A percentile compares a stretch with the other conserved stretches of the same genome.
phyloP scores from a whole-genome alignment of 2,888 invertebrate species.

The Cabera pusaria region DNA sequence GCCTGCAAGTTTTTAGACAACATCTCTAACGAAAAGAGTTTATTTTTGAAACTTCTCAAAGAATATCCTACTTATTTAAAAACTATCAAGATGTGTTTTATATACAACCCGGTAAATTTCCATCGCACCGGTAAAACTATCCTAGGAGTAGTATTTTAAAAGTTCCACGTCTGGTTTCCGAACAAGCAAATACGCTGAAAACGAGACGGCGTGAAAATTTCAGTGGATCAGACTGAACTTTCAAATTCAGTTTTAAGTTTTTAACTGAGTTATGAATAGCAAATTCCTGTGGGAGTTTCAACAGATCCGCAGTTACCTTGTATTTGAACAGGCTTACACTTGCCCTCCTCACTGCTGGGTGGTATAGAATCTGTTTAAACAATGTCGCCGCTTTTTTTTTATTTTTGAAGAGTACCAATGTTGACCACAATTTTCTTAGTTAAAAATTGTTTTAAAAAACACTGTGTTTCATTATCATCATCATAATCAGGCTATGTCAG shows the following conservation, averaged over 20 bases:
- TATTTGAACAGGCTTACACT: slow-evolving; percentile 40
- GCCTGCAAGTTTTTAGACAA: too few relatives aligned
- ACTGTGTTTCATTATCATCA: too few relatives aligned
- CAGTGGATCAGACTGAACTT: slow-evolving; percentile 33
- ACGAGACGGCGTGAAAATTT: slow-evolving; percentile 30
- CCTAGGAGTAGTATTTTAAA: slow-evolving; percentile 15
- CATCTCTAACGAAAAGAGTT: too few relatives aligned
- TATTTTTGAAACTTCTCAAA: too few relatives aligned
- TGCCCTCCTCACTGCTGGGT: slow-evolving; percentile 4
- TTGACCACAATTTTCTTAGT: too few relatives aligned
- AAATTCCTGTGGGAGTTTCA: slow-evolving; percentile 38
- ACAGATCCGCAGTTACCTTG: slow-evolving; percentile 25
- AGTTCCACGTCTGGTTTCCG: slow-evolving; percentile 9
- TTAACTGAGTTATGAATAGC: slow-evolving; percentile 43
- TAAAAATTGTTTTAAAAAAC: too few relatives aligned
- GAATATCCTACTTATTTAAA: too few relatives aligned
- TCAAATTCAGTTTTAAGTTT: slow-evolving; percentile 44
- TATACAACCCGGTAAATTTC: too few relatives aligned
- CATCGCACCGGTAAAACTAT: slow-evolving; percentile 8
- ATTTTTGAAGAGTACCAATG: neutral
- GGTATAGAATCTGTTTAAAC: slow-evolving; percentile 11
- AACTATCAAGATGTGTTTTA: too few relatives aligned
- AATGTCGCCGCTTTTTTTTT: slow-evolving; percentile 1
- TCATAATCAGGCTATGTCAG: too few relatives aligned
- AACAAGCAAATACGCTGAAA: slow-evolving; percentile 15